These are phyloP conservation scores for Barnardius zonarius DNA, from an alignment of 2,113 vertebrate genomes.

Conservation along the genomic window DNA sequence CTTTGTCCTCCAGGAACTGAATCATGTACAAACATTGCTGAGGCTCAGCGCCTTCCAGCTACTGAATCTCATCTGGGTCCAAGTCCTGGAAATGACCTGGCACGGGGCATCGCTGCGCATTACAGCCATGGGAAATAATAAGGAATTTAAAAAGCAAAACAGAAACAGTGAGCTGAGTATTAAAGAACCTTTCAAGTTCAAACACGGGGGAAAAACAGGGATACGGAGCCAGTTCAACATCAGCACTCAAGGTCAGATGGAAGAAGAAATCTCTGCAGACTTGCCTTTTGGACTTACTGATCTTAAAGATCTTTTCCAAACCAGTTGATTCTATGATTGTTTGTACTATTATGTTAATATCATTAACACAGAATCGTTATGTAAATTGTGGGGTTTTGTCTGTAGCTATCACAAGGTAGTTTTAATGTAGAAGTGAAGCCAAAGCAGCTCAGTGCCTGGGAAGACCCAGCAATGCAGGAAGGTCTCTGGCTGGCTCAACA, in stretches of 20 bases:
- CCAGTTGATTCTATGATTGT: neutral
- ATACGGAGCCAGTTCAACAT: neutral
- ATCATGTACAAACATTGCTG: neutral
- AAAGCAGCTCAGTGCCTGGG: neutral
- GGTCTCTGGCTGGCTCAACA: neutral
- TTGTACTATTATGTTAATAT: neutral
- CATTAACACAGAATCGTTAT: neutral
- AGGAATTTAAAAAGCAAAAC: slow-evolving; percentile 10
- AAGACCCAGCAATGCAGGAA: rapidly evolving
- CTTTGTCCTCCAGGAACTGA: slow-evolving; percentile 39
- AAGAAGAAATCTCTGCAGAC: neutral
- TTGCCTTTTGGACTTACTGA: neutral
- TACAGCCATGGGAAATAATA: slow-evolving; percentile 39
- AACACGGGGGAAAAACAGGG: rapidly evolving
- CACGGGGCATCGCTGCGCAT: neutral
- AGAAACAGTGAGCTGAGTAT: neutral
- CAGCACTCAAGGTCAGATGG: slow-evolving; percentile 26
- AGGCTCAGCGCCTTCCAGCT: neutral
- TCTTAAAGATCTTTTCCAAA: neutral
- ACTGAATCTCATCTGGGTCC: neutral
- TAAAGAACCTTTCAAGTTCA: slow-evolving; percentile 26
- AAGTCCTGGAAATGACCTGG: slow-evolving; percentile 44
- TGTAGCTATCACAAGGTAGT: neutral
- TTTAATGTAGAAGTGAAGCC: neutral
- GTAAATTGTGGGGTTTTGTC: neutral